Percentiles rank a stretch among this genome's conserved stretches.
Evolutionary conservation across 2,888 invertebrate species (phyloP).

Genomic region (Epinotia demarniana): DNA sequence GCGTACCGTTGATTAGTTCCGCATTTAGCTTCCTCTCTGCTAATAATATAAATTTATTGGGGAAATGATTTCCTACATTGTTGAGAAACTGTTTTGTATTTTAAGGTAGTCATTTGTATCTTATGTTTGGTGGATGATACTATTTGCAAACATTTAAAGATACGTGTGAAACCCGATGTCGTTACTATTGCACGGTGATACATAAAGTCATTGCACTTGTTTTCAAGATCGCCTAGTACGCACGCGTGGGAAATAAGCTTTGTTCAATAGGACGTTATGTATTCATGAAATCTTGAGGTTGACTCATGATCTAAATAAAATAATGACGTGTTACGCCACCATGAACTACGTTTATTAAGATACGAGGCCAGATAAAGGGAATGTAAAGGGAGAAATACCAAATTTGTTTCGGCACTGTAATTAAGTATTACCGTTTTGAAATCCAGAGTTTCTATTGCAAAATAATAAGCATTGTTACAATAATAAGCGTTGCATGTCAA

Average conservation of each 20-base stretch:
- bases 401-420: conserved; percentile 45
- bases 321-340: conserved; percentile 39
- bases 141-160: neutral
- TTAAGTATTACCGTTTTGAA: conserved; percentile 48
- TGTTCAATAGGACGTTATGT: conserved; percentile 39
- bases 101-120: neutral
- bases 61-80: conserved; percentile 22
- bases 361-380: conserved; percentile 41
- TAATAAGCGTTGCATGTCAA: conserved; percentile 57
- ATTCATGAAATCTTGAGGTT: conserved; percentile 30
- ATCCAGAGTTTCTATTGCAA: conserved; percentile 59
- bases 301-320: conserved; percentile 43
- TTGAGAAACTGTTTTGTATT: conserved; percentile 9
- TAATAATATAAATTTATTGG: conserved; percentile 34
- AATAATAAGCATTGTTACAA: conserved; percentile 53
- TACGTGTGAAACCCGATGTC: conserved; percentile 18
- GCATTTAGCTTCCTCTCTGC: conserved; percentile 19
- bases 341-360: conserved; percentile 28
- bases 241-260: conserved; percentile 41
- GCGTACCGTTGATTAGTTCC: conserved; percentile 44
- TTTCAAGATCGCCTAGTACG: conserved; percentile 40
- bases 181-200: conserved; percentile 23
- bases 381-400: conserved; percentile 22
- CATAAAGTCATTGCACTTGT: conserved; percentile 43
- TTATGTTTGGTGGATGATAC: neutral